Evolutionary conservation across 2,888 invertebrate species (phyloP).

Genomic region (Rhingia rostrata): DNA sequence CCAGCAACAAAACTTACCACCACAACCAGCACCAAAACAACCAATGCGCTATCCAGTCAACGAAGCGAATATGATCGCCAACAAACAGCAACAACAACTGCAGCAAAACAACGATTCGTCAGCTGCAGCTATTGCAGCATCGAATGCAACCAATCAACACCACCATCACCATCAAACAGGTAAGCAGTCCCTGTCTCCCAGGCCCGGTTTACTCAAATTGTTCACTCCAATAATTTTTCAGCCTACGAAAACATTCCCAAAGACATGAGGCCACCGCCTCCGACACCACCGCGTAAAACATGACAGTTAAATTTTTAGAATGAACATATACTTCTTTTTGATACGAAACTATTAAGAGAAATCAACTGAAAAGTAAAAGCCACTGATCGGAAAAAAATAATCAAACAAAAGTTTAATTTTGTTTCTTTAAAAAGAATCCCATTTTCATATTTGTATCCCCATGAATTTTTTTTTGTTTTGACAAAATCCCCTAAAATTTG

Average conservation of each 20-base stretch:
- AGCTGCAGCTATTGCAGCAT: slow-evolving; percentile 67
- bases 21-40: slow-evolving; percentile 73
- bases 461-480: slow-evolving; percentile 15
- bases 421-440: not conserved
- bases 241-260: slow-evolving; percentile 84
- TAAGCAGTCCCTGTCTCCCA: slow-evolving; percentile 79
- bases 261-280: slow-evolving; percentile 82
- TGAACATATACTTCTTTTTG: slow-evolving; percentile 35
- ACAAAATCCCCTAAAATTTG: not conserved
- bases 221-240: slow-evolving; percentile 82
- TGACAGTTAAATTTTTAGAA: slow-evolving; percentile 82
- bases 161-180: slow-evolving; percentile 78
- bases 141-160: slow-evolving; percentile 71
- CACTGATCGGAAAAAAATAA: slow-evolving; percentile 74
- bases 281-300: slow-evolving; percentile 83
- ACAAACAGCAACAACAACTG: slow-evolving; percentile 11
- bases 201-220: slow-evolving; percentile 82
- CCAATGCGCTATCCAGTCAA: slow-evolving; percentile 67
- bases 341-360: slow-evolving; percentile 32
- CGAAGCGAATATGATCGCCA: slow-evolving; percentile 61
- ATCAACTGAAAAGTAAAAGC: slow-evolving; percentile 52
- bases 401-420: slow-evolving; percentile 51
- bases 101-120: slow-evolving; percentile 66
- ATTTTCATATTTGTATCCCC: slow-evolving; percentile 1
- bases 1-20: slow-evolving; percentile 65